Conservation (phyloP, 2,113 vertebrate species). For the Ceratotherium simum region DNA sequence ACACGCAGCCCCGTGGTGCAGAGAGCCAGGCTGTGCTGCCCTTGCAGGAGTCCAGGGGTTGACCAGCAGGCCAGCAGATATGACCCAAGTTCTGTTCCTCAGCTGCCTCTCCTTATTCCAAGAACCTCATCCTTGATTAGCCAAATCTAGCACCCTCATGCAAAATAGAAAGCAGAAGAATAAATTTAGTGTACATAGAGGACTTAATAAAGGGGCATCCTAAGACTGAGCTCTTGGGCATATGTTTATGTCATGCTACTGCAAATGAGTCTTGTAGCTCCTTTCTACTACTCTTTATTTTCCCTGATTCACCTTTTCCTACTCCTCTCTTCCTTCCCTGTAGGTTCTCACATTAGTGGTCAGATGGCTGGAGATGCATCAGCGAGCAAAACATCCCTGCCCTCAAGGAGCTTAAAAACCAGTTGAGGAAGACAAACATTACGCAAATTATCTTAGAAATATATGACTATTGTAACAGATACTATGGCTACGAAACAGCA, state of each 20-base stretch:
- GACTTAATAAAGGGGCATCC: neutral
- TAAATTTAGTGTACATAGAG: neutral
- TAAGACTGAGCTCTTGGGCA: neutral
- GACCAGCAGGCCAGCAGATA: neutral
- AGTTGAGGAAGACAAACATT: neutral
- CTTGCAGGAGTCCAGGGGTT: neutral
- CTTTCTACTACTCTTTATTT: neutral
- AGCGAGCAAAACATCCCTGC: neutral
- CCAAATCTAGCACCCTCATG: neutral
- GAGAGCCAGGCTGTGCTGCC: neutral
- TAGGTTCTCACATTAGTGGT: neutral
- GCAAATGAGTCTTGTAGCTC: neutral
- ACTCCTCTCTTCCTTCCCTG: neutral
- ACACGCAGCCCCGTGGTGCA: neutral
- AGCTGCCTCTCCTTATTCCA: neutral
- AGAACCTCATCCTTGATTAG: neutral
- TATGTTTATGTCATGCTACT: neutral
- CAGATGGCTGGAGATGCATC: neutral
- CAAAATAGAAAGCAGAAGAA: neutral
- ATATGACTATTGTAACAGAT: neutral
- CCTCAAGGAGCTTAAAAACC: neutral
- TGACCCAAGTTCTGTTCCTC: neutral
- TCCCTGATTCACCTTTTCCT: neutral
- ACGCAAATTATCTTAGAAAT: neutral
- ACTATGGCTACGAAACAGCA: neutral